phyloP scores from a whole-genome alignment of 2,888 invertebrate species.

The Dione juno region DNA sequence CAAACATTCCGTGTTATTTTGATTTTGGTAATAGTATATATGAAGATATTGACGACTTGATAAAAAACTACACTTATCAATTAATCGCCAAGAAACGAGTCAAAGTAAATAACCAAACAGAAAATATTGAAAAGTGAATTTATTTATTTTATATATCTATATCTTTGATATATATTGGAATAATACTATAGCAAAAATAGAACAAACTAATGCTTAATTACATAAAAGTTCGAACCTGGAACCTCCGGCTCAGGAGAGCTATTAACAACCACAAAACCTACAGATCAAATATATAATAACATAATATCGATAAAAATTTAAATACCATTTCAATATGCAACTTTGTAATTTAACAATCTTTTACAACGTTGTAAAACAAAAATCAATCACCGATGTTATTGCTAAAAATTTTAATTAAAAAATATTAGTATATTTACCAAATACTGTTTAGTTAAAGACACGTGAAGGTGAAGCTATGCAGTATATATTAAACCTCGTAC shows the following conservation, averaged over 20 bases:
- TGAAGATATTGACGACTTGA: no score
- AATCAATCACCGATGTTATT: constrained; percentile 64
- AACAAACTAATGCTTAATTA: no score
- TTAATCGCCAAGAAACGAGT: no score
- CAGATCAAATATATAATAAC: neutral
- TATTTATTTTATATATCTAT: no score
- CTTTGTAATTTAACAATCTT: constrained; percentile 42
- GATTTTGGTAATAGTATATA: no score
- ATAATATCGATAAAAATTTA: constrained; percentile 14
- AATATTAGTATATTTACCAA: constrained; percentile 77
- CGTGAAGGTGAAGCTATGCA: constrained; percentile 77
- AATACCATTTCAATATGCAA: constrained; percentile 31
- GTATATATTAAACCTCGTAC: constrained; percentile 68
- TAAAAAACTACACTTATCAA: no score
- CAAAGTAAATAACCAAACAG: no score
- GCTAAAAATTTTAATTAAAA: constrained; percentile 75
- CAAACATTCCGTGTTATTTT: no score
- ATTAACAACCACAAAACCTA: neutral
- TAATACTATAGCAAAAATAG: no score
- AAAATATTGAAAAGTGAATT: no score
- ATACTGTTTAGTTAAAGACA: constrained; percentile 78
- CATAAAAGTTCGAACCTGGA: neutral
- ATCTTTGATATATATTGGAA: no score
- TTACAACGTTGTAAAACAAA: constrained; percentile 57
- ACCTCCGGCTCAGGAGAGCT: no score